Base-by-base conservation (phyloP, 2,888 invertebrate species). In the Xestia rhomboidea region DNA sequence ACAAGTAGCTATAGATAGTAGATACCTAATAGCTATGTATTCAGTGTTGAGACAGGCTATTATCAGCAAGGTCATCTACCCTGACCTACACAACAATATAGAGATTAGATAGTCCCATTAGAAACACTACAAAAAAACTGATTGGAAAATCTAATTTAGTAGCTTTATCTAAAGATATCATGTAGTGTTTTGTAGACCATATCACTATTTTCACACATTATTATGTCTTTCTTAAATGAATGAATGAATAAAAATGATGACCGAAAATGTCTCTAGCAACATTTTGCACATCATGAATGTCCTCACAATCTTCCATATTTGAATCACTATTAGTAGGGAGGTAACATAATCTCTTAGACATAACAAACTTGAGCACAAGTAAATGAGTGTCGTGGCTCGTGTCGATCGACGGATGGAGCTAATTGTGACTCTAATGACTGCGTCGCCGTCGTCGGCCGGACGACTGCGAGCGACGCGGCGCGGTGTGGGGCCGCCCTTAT, bases 381-480 rank as follows among this genome's bases (percentile, higher is more conserved):
- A 88, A 89, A 89, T 86, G 89, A 86, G 80, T 79, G 83, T 71
- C 91, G 91, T 91, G 90, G 89, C 90, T 68, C 91, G 91, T 91
- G 91, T 90, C 91, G 83, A 86, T 87, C 88, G 85, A 84, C 83
- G 87, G 91, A 91, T 90, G 90, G 87, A 89, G 89, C 87, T 89
- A 92, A 92, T 91, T 86, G 81, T 77, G 81, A 60, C 77, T 80
- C 81, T 81, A 88, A 89, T 87, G 86, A 87, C 78, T 76, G 34
- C 77, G 69, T 41, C 68, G 63, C 27, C 49, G 66, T 46, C 51
- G 51, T 24, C 60, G 57, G 27, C 27, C 38, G 57, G 78, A 38
- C 68, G 74, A 8, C 68, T 60, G 68, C 60, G 68, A 51, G 70
- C 24, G 62, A 5, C 57, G 41, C 46, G 63, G 30, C 73, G 68